Percentiles rank a stretch among this genome's conserved stretches.
phyloP scores from a whole-genome alignment of 2,797 vertebrate species.

The Bovichtus diacanthus region DNA sequence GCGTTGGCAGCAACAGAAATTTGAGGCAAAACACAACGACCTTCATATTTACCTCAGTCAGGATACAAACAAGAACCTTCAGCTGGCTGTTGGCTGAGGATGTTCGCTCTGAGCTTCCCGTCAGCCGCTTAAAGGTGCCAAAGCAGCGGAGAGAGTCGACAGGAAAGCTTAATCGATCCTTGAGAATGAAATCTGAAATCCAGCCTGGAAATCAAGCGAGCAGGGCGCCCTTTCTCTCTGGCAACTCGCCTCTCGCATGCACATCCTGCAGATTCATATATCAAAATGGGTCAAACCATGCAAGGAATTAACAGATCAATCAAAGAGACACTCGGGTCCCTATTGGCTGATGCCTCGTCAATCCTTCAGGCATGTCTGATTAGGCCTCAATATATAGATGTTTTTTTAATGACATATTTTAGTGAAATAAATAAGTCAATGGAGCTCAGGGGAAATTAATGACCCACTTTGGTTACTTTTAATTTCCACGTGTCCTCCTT shows the following conservation, averaged over 20 bases:
- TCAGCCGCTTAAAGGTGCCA: constrained; percentile 40
- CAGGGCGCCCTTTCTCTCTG: constrained; percentile 10
- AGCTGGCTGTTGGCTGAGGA: constrained; percentile 42
- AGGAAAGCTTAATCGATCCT: constrained; percentile 61
- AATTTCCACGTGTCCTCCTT: constrained; percentile 69
- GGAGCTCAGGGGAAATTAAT: constrained; percentile 61
- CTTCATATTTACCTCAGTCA: constrained; percentile 61
- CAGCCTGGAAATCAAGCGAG: constrained; percentile 49
- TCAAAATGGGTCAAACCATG: constrained; percentile 73
- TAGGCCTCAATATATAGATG: constrained; percentile 51
- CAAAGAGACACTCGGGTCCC: constrained; percentile 55
- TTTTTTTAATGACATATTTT: constrained; percentile 57
- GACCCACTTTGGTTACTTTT: constrained; percentile 62
- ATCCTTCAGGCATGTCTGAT: constrained; percentile 63
- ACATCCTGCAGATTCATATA: constrained; percentile 61
- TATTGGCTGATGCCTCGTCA: constrained; percentile 53
- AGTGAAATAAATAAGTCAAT: constrained; percentile 67
- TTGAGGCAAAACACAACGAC: constrained; percentile 43
- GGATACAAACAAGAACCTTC: constrained; percentile 40
- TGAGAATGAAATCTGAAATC: constrained; percentile 52
- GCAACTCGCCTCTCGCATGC: constrained; percentile 5
- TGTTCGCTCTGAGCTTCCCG: constrained; percentile 46
- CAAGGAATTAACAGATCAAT: constrained; percentile 73
- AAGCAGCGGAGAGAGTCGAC: constrained; percentile 43
- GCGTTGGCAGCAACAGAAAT: constrained; percentile 39